A percentile compares a stretch with the other conserved stretches of the same genome.
These are phyloP conservation scores for Pocillopora meandrina DNA, from an alignment of 92 coral and sea anemone genomes.

Conservation along the genomic window DNA sequence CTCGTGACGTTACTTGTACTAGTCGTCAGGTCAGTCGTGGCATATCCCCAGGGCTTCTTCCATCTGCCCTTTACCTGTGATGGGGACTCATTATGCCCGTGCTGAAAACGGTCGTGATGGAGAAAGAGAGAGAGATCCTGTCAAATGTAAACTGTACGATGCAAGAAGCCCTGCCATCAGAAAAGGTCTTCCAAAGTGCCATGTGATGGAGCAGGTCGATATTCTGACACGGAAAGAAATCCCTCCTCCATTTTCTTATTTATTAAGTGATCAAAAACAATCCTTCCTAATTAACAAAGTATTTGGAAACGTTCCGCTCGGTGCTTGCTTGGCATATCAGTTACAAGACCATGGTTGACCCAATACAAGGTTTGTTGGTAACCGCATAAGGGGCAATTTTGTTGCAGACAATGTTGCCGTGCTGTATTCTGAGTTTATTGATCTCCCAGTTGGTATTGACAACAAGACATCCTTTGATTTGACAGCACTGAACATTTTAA, in stretches of 20 bases:
- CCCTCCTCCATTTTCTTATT: not conserved
- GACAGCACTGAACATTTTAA: not conserved
- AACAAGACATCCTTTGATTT: constrained; percentile 19
- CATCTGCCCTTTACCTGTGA: too few species aligned
- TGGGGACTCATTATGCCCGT: not conserved
- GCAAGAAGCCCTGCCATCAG: not conserved
- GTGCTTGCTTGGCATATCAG: constrained; percentile 52
- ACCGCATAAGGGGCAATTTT: not conserved
- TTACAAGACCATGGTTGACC: constrained; percentile 65
- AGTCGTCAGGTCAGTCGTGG: not conserved
- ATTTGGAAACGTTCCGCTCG: constrained; percentile 49
- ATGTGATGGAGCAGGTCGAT: not conserved
- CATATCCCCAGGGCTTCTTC: too few species aligned
- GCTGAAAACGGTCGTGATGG: not conserved
- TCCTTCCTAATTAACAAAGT: constrained; percentile 38
- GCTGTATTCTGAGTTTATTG: constrained; percentile 9
- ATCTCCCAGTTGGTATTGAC: constrained; percentile 5
- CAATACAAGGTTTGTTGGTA: constrained; percentile 29
- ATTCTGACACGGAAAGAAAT: not conserved
- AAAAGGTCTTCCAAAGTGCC: not conserved
- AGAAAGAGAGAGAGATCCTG: not conserved
- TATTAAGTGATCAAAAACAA: constrained; percentile 44
- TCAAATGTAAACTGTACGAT: constrained; percentile 6
- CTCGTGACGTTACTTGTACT: too few species aligned
- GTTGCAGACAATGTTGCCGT: not conserved